These are phyloP conservation scores for Callipepla squamata DNA, from an alignment of 2,113 vertebrate species.

Conservation along the genomic window DNA sequence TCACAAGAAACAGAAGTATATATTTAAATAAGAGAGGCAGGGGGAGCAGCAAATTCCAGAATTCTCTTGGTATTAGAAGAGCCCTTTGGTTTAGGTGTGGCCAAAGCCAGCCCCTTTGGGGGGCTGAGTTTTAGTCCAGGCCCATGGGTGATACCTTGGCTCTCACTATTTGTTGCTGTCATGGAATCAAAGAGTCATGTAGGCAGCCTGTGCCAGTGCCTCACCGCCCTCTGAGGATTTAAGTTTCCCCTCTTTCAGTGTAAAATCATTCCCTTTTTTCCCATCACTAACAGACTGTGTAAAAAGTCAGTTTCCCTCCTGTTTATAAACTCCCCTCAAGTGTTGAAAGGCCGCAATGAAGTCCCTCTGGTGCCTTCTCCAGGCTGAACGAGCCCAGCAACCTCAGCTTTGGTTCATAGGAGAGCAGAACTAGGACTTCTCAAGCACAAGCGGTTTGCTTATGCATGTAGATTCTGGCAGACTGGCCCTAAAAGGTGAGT, in stretches of 20 bases:
- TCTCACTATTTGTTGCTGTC: neutral
- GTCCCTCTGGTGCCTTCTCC: too few relatives aligned
- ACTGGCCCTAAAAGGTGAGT: neutral
- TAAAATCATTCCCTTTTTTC: too few relatives aligned
- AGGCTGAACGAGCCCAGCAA: too few relatives aligned
- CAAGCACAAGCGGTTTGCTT: neutral
- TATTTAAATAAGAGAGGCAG: rapidly evolving
- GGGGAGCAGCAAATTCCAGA: neutral
- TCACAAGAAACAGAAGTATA: rapidly evolving
- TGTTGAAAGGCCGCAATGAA: too few relatives aligned
- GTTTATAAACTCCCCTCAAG: too few relatives aligned
- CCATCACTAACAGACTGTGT: too few relatives aligned
- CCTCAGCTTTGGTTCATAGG: too few relatives aligned
- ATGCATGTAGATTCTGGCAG: neutral
- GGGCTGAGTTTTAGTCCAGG: neutral
- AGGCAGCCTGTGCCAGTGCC: too few relatives aligned
- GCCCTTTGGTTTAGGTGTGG: rapidly evolving
- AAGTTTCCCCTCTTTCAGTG: too few relatives aligned
- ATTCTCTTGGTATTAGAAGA: rapidly evolving
- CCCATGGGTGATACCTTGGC: neutral
- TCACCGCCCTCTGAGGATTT: too few relatives aligned
- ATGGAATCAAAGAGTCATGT: too few relatives aligned
- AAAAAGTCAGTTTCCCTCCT: too few relatives aligned
- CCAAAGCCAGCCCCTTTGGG: neutral
- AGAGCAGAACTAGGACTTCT: neutral